Conservation (phyloP, 1,140 invertebrate genomes). For the Pseudomyrmex gracilis region DNA sequence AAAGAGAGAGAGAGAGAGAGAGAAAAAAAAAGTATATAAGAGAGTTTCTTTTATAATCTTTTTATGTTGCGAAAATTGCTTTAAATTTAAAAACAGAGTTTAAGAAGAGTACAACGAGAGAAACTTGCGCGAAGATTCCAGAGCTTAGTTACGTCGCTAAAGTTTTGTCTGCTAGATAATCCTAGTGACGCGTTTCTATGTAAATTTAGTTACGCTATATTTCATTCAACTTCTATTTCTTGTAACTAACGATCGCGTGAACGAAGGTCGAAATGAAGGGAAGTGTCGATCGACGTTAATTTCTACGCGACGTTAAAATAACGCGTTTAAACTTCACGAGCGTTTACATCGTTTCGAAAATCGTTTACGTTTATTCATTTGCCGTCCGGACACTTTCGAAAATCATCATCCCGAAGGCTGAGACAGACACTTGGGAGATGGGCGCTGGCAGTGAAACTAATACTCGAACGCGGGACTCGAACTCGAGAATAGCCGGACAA, state of each 20-base stretch:
- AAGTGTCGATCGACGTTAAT: neutral
- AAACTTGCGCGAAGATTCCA: slow-evolving; percentile 38
- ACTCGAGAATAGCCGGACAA: slow-evolving; percentile 65
- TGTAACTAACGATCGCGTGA: neutral
- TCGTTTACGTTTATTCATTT: slow-evolving; percentile 14
- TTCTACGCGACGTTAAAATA: too few relatives aligned
- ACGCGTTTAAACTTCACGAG: too few relatives aligned
- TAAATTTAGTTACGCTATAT: neutral
- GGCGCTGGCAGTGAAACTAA: slow-evolving; percentile 59
- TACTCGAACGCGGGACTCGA: slow-evolving; percentile 59
- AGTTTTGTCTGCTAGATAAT: slow-evolving; percentile 29
- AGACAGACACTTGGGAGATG: slow-evolving; percentile 14
- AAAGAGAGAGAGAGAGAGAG: slow-evolving; percentile 3
- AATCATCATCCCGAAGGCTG: neutral
- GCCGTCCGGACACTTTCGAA: neutral
- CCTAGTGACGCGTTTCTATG: neutral
- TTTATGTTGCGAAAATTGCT: slow-evolving; percentile 18
- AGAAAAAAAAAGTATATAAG: neutral
- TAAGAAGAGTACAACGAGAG: slow-evolving; percentile 2
- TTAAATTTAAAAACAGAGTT: slow-evolving; percentile 27
- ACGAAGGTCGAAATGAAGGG: neutral
- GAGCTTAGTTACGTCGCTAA: slow-evolving; percentile 14
- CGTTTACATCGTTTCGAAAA: too few relatives aligned
- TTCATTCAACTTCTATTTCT: slow-evolving; percentile 4
- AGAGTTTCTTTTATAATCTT: slow-evolving; percentile 2